Evolutionary conservation across 1,140 invertebrate species (phyloP).

Genomic region (Diachasma alloeum): DNA sequence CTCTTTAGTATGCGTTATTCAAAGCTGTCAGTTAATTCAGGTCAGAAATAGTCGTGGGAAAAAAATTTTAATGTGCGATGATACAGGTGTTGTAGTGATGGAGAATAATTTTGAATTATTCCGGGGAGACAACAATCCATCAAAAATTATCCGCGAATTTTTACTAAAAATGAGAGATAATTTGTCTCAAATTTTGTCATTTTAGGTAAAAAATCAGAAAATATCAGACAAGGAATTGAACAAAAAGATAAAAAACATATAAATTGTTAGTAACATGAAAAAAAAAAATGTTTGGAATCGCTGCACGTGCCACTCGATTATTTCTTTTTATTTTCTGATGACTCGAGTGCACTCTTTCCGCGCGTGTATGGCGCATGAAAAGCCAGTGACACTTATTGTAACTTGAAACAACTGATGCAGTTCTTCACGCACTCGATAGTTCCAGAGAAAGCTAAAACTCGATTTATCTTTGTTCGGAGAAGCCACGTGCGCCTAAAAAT

Average conservation of each 20-base stretch:
- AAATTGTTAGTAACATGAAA: neutral
- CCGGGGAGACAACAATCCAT: too few relatives aligned
- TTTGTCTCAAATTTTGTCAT: too few relatives aligned
- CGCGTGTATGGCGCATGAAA: neutral
- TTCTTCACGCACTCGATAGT: neutral
- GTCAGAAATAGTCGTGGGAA: neutral
- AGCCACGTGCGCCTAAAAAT: neutral
- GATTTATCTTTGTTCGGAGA: neutral
- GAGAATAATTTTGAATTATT: neutral
- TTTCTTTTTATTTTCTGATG: neutral
- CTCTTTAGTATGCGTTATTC: neutral
- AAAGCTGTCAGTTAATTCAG: neutral
- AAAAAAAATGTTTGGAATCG: neutral
- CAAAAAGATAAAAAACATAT: neutral
- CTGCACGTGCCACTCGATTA: neutral
- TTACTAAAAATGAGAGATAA: too few relatives aligned
- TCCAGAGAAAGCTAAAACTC: neutral
- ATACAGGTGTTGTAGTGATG: neutral
- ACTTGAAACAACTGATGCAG: neutral
- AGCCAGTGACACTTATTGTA: conserved; percentile 4
- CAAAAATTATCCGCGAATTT: too few relatives aligned
- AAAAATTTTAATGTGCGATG: neutral
- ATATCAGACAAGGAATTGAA: neutral
- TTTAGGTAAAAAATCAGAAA: too few relatives aligned
- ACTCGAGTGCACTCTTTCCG: neutral